Evolutionary conservation across 1,140 invertebrate genomes (phyloP), one percentile per base, ranked within the genome.

Genomic region (Dolichoris vasculosae): DNA sequence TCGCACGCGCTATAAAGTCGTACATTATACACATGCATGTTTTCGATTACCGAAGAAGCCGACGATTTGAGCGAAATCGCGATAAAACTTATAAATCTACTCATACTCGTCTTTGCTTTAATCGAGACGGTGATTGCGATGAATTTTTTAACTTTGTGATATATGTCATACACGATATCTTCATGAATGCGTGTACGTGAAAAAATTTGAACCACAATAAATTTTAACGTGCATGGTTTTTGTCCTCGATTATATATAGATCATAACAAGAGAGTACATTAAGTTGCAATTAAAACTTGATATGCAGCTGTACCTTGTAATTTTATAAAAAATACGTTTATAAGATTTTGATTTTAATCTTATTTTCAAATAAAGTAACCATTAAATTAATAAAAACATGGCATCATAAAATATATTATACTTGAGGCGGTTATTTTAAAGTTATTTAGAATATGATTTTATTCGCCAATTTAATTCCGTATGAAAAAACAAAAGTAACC

Each of bases 1-100:
- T 32, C 30, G n/a, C 30, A 67, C 63, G n/a, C 63, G 8, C 8
- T 51, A 51, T 67, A 6, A 67, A 35, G 3, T 15, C 15, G 9
- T 67, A 67, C n/a, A 15, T 67, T 67, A 67, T 32, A 51, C 20
- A 77, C 17, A 55, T 77, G n/a, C 43, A 46, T 32, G 1, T n/a
- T n/a, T 26, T 55, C 76, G 43, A 63, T 78, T 23, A 63, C 51
- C 35, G 75, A 32, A 40, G 76, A 55, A 11, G 35, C 9, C 76
- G 30, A 59, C 32, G 75, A 78, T 78, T 78, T 59, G 32, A 63
- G 51, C 67, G 35, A 71, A 71, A 71, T 71, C 67, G 67, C 35
- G 67, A 71, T 71, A 71, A 71, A 71, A 71, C 67, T 71, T 40
- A 26, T 71, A 71, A 35, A 69, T n/a, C 32, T 20, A 43, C 71